A percentile compares a stretch with the other conserved stretches of the same genome.
Evolutionary conservation across 2,888 invertebrate species (phyloP).

Genomic region (Spicauda simplicius): DNA sequence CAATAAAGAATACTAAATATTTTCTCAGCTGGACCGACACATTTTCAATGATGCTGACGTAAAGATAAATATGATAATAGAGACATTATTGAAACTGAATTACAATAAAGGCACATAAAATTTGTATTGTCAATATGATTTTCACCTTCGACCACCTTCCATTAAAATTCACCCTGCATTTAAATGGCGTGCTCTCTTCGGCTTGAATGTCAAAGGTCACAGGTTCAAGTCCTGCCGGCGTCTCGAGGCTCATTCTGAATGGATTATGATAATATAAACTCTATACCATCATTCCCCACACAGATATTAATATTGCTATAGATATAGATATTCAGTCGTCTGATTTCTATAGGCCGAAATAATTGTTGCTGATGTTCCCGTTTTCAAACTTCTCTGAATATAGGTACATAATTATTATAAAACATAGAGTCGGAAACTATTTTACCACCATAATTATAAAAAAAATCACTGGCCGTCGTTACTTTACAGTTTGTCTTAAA

Average conservation of each 20-base stretch:
- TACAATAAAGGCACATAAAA: neutral
- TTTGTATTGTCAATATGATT: conserved; percentile 17
- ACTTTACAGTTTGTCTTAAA: no score
- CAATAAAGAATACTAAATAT: no score
- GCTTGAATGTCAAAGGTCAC: conserved; percentile 18
- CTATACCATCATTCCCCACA: conserved; percentile 9
- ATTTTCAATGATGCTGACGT: no score
- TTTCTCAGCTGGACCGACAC: no score
- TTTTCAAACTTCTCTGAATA: no score
- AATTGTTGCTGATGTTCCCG: no score
- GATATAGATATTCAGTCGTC: no score
- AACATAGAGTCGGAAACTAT: no score
- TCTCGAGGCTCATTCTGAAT: conserved; percentile 29
- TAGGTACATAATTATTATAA: no score
- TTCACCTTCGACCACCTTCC: conserved; percentile 30
- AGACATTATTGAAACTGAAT: neutral
- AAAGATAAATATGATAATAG: neutral
- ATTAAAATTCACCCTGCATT: conserved; percentile 33
- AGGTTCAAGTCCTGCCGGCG: conserved; percentile 33
- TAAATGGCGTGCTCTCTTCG: conserved; percentile 27
- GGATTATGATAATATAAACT: conserved; percentile 29
- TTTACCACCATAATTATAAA: no score
- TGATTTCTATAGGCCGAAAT: no score
- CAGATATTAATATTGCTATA: neutral
- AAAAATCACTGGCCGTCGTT: no score